Evolutionary conservation across 1,140 invertebrate genomes (phyloP).

Genomic region (Bradynema listronoti): DNA sequence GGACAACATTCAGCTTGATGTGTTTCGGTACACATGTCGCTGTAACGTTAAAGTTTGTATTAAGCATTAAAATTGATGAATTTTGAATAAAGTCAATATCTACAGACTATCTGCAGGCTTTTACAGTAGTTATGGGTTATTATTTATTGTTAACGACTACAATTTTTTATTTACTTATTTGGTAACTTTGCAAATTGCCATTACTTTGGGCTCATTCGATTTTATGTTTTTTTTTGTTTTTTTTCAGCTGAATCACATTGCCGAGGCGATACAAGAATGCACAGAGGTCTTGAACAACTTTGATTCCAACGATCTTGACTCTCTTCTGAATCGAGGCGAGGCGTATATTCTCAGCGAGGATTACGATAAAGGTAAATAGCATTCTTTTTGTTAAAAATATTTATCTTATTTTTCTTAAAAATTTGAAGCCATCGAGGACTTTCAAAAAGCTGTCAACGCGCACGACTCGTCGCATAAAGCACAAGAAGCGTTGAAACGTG

Average conservation of each 20-base stretch:
- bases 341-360: conserved; percentile 80
- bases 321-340: conserved; percentile 83
- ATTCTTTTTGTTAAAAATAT: not conserved
- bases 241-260: conserved; percentile 60
- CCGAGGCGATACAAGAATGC: conserved; percentile 70
- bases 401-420: not conserved
- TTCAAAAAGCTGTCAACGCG: conserved; percentile 75
- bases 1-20: conserved; percentile 69
- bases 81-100: too few relatives aligned
- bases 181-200: too few relatives aligned
- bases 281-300: conserved; percentile 72
- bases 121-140: too few relatives aligned
- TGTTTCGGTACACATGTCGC: conserved; percentile 62
- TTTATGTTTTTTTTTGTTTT: too few relatives aligned
- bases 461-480: conserved; percentile 74
- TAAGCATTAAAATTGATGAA: too few relatives aligned
- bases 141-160: too few relatives aligned
- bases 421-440: conserved; percentile 69
- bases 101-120: too few relatives aligned
- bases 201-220: too few relatives aligned
- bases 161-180: too few relatives aligned
- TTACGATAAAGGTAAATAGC: conserved; percentile 74
- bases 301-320: conserved; percentile 67
- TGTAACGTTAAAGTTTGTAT: conserved; percentile 61
- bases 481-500: conserved; percentile 77